Conservation (phyloP, 2,797 vertebrate species). For the Trematomus bernacchii region DNA sequence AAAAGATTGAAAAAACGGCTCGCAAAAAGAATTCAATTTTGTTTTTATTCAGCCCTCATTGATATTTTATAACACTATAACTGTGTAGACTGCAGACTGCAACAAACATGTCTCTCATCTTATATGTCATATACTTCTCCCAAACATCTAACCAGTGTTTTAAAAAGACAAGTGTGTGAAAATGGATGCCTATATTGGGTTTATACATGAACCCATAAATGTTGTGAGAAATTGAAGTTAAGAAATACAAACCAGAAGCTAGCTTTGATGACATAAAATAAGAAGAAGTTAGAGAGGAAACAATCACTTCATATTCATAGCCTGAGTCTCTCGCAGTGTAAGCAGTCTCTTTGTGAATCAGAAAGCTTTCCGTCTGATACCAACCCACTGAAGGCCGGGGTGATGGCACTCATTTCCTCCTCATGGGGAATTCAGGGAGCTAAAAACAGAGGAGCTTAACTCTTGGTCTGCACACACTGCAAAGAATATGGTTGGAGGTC, state of each 20-base stretch:
- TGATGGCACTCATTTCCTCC: conserved; percentile 40
- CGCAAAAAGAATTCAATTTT: background rate
- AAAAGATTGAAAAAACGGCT: background rate
- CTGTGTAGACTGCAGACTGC: too few relatives aligned
- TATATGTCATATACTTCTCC: background rate
- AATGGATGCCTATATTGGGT: too few relatives aligned
- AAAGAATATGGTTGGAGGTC: conserved; percentile 62
- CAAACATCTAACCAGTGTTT: background rate
- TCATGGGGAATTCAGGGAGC: conserved; percentile 45
- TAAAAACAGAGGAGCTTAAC: conserved; percentile 62
- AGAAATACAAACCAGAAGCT: background rate
- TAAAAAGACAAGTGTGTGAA: too few relatives aligned
- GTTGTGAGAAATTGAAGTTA: background rate
- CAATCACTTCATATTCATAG: background rate
- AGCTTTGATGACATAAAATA: background rate
- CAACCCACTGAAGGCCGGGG: conserved; percentile 4
- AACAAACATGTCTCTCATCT: background rate
- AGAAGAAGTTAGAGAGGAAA: background rate
- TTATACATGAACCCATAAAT: too few relatives aligned
- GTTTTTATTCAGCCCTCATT: background rate
- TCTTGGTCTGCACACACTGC: conserved; percentile 31
- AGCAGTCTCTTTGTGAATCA: background rate
- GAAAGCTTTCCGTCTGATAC: conserved; percentile 27
- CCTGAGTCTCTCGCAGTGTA: background rate
- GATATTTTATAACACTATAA: background rate